These are phyloP conservation scores for Rhopalosiphum maidis DNA, from an alignment of 1,140 invertebrate species.

Conservation along the genomic window DNA sequence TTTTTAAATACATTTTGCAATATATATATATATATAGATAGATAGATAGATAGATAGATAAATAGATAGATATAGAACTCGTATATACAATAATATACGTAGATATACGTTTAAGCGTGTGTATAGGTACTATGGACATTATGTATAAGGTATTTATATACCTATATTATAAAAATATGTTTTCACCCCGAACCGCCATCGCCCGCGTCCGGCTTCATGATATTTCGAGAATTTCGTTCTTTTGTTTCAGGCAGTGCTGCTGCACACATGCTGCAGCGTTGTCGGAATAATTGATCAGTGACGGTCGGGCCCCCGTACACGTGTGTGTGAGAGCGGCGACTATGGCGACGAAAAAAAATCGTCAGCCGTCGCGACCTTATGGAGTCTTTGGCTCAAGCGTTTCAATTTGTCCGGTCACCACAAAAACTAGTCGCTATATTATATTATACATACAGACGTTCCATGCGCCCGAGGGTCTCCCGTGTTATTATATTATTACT, in stretches of 20 bases:
- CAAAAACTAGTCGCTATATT: constrained; percentile 34
- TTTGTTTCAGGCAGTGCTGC: constrained; percentile 33
- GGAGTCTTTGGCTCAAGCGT: constrained; percentile 52
- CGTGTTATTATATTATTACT: background rate
- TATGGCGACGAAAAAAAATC: constrained; percentile 3
- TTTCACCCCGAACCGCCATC: too few relatives aligned
- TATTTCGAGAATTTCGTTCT: constrained; percentile 50
- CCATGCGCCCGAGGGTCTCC: background rate
- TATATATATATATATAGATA: background rate
- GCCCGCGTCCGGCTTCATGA: background rate
- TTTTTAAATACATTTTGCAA: constrained; percentile 30
- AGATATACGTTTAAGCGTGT: background rate
- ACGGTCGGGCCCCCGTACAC: too few relatives aligned
- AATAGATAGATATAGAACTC: background rate
- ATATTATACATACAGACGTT: background rate
- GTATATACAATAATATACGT: background rate
- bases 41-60: too few relatives aligned
- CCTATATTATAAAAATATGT: background rate
- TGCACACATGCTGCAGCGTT: background rate
- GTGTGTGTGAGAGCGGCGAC: background rate
- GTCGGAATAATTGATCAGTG: constrained; percentile 52
- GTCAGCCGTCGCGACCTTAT: constrained; percentile 40
- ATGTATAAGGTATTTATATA: background rate
- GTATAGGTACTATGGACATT: background rate
- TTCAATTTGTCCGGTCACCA: constrained; percentile 45